Conservation (phyloP, 1,140 invertebrate genomes). For the Drosophila mauritiana region DNA sequence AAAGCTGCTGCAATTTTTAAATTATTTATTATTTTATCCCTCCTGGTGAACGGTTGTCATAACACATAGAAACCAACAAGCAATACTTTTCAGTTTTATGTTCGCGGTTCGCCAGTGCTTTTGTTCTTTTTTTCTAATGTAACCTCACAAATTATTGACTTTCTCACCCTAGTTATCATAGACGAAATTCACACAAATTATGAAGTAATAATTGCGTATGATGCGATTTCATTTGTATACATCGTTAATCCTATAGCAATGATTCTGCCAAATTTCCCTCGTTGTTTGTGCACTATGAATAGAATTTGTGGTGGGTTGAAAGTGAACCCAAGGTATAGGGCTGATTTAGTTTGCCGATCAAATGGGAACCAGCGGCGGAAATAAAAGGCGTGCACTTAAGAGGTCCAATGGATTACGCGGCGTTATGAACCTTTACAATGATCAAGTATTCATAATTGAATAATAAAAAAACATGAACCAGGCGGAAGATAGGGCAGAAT, state of each 20-base stretch:
- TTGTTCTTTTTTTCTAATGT: background rate
- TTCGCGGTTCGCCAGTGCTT: slow-evolving; percentile 5
- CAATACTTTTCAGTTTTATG: background rate
- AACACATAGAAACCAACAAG: background rate
- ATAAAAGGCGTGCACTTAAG: slow-evolving; percentile 77
- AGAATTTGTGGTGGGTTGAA: slow-evolving; percentile 58
- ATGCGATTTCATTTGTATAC: slow-evolving; percentile 59
- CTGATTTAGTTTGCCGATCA: slow-evolving; percentile 36
- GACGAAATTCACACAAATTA: slow-evolving; percentile 71
- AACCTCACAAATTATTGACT: slow-evolving; percentile 66
- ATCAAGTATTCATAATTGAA: slow-evolving; percentile 72
- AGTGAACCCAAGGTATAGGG: slow-evolving; percentile 31
- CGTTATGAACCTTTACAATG: slow-evolving; percentile 69
- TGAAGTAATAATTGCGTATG: slow-evolving; percentile 79
- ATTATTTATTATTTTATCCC: background rate
- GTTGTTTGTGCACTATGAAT: slow-evolving; percentile 21
- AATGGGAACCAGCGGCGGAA: slow-evolving; percentile 68
- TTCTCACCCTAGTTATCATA: slow-evolving; percentile 68
- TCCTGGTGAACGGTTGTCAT: background rate
- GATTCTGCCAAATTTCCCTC: slow-evolving; percentile 62
- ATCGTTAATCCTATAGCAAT: slow-evolving; percentile 46
- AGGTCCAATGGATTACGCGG: slow-evolving; percentile 71
- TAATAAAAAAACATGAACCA: slow-evolving; percentile 64
- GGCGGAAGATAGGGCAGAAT: background rate
- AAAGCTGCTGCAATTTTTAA: too few species aligned